Conservation (phyloP, 2,888 invertebrate genomes). For the Tuberolachnus salignus region DNA sequence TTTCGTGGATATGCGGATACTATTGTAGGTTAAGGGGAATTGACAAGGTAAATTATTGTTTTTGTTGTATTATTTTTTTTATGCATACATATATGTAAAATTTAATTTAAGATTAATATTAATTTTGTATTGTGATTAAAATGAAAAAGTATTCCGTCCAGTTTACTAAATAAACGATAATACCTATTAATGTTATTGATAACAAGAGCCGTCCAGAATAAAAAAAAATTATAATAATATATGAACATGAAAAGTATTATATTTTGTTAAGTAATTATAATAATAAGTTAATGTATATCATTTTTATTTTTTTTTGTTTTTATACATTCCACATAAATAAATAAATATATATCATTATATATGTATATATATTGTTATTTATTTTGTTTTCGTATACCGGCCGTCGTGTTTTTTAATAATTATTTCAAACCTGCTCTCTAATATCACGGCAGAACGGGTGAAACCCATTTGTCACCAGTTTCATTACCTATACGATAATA, state of each 20-base stretch:
- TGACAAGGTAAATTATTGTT: slow-evolving; percentile 26
- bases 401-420: too few relatives aligned
- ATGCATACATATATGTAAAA: neutral
- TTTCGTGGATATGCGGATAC: slow-evolving; percentile 30
- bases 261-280: slow-evolving; percentile 3
- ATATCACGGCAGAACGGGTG: neutral
- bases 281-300: neutral
- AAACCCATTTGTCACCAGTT: slow-evolving; percentile 36
- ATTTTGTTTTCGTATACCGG: neutral
- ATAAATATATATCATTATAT: slow-evolving; percentile 8
- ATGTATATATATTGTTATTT: neutral
- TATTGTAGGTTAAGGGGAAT: slow-evolving; percentile 49
- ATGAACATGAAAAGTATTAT: neutral
- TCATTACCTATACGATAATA: neutral
- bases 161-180: slow-evolving; percentile 37
- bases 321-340: slow-evolving; percentile 2
- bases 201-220: slow-evolving; percentile 37
- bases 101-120: neutral
- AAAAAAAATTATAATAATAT: neutral
- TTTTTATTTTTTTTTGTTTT: too few relatives aligned
- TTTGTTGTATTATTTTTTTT: slow-evolving; percentile 30
- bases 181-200: neutral
- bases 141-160: slow-evolving; percentile 51
- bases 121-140: slow-evolving; percentile 39
- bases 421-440: slow-evolving; percentile 21